Conservation (phyloP, 2,797 vertebrate genomes). For the Chelonia mydas region DNA sequence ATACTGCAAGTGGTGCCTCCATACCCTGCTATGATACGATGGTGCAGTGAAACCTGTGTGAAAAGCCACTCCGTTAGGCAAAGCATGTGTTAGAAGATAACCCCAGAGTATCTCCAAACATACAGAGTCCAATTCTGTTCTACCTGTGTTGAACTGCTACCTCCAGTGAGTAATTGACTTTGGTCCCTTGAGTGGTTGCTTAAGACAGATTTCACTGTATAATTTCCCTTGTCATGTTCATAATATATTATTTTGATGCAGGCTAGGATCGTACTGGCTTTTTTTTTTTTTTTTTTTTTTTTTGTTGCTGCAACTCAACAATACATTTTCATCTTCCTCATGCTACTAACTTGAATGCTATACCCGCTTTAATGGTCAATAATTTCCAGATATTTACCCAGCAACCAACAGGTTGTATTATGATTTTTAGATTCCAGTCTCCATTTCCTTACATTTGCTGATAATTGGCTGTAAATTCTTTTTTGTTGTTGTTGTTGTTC, state of each 20-base stretch:
- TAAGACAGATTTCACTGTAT: not conserved
- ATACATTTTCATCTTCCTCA: not conserved
- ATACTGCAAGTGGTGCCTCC: not conserved
- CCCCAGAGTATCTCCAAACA: not conserved
- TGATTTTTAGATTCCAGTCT: not conserved
- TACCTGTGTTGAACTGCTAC: not conserved
- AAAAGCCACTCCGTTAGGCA: too few relatives aligned
- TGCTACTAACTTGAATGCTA: not conserved
- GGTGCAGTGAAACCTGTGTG: not conserved
- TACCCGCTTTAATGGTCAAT: not conserved
- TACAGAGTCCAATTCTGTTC: not conserved
- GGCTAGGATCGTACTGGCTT: not conserved
- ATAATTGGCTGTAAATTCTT: not conserved
- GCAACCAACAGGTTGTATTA: not conserved
- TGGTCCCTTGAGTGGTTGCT: not conserved
- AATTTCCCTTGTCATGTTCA: not conserved
- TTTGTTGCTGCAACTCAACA: not conserved
- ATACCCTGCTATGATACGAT: not conserved
- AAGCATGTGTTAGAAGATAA: not conserved
- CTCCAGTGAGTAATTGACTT: not conserved
- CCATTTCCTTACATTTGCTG: not conserved
- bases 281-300: not conserved
- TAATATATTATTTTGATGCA: not conserved
- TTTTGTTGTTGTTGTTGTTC: not conserved
- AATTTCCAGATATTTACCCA: not conserved